These are phyloP conservation scores for Nomada hirtipes DNA, from an alignment of 2,888 invertebrate genomes.

Conservation along the genomic window DNA sequence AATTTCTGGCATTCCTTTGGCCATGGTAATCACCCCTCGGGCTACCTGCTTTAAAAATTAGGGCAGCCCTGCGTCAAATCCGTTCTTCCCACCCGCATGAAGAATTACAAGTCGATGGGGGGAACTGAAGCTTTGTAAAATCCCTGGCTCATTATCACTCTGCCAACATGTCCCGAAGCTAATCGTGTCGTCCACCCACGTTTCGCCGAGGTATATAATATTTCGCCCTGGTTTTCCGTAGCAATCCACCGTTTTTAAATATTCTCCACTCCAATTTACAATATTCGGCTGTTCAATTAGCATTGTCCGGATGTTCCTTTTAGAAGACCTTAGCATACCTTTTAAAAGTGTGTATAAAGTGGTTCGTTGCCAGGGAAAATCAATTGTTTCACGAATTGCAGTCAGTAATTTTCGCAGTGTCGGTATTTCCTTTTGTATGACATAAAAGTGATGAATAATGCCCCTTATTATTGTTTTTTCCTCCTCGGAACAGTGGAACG, in stretches of 20 bases:
- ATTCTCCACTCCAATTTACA: background rate
- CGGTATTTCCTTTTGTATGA: background rate
- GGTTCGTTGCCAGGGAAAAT: background rate
- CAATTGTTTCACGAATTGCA: constrained; percentile 4
- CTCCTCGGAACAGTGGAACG: background rate
- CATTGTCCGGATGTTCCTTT: background rate
- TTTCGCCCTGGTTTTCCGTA: background rate
- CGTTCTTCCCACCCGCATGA: constrained; percentile 4
- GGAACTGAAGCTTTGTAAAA: background rate
- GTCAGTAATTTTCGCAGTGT: background rate
- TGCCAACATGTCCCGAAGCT: background rate
- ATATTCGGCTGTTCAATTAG: background rate
- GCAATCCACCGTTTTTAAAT: background rate
- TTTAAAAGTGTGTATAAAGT: background rate
- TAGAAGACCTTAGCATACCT: background rate
- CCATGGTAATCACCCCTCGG: background rate
- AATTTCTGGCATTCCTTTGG: background rate
- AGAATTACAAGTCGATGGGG: constrained; percentile 1
- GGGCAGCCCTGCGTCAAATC: background rate
- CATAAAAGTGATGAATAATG: background rate
- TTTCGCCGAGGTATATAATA: background rate
- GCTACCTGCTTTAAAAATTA: constrained; percentile 3
- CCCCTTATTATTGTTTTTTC: background rate
- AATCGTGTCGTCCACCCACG: constrained; percentile 10
- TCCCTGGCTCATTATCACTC: background rate